Evolutionary conservation across 2,113 vertebrate species (phyloP).

Genomic region (Pipa parva): DNA sequence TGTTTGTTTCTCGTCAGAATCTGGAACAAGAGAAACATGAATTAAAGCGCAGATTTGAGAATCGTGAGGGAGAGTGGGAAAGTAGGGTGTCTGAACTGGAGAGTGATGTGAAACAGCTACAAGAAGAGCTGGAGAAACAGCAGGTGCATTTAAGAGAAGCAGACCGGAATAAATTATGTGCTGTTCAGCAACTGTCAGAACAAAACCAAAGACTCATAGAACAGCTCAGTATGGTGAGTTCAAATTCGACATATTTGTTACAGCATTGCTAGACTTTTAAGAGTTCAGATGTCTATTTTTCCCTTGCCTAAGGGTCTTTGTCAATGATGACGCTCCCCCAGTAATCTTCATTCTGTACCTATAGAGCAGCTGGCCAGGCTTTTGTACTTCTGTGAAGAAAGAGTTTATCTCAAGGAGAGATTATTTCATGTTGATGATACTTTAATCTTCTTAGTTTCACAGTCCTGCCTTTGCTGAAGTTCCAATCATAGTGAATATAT

Average conservation of each 20-base stretch:
- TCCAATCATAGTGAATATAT: too few species aligned
- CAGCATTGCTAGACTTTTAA: too few species aligned
- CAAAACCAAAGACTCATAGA: slow-evolving; percentile 96
- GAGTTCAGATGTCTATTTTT: too few species aligned
- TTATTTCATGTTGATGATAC: too few species aligned
- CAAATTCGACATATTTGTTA: background rate
- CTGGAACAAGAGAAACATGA: slow-evolving; percentile 97
- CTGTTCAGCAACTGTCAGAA: slow-evolving; percentile 88
- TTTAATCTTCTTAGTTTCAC: too few species aligned
- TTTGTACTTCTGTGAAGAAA: too few species aligned
- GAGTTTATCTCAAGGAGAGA: too few species aligned
- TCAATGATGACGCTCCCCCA: too few species aligned
- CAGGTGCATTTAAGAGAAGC: slow-evolving; percentile 86
- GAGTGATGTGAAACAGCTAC: slow-evolving; percentile 87
- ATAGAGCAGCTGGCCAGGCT: too few species aligned
- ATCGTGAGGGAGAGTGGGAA: slow-evolving; percentile 95
- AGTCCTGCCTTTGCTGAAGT: too few species aligned
- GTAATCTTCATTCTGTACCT: too few species aligned
- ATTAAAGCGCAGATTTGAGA: slow-evolving; percentile 82
- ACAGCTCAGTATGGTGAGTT: slow-evolving; percentile 91
- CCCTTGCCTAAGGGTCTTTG: too few species aligned
- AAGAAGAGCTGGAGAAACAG: slow-evolving; percentile 87
- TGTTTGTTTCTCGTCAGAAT: slow-evolving; percentile 65
- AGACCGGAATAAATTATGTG: slow-evolving; percentile 81
- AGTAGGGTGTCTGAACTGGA: slow-evolving; percentile 92